phyloP scores from a whole-genome alignment of 2,797 vertebrate genomes.

The Anabacerthia variegaticeps region DNA sequence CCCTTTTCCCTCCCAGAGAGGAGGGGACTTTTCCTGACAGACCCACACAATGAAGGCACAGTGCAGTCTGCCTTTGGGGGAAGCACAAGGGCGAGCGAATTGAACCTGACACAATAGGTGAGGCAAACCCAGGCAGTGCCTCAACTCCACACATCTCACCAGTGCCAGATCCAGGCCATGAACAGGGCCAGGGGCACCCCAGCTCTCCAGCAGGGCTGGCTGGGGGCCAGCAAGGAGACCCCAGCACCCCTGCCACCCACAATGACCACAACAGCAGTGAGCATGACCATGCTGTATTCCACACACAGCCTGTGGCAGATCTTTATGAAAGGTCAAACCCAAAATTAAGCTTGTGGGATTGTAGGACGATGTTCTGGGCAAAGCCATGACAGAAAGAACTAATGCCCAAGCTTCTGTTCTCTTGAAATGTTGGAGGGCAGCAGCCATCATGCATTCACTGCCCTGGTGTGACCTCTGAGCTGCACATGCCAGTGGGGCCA shows the following conservation, averaged over 20 bases:
- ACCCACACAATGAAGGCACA: background rate
- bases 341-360: background rate
- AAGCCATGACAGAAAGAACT: background rate
- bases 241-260: background rate
- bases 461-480: background rate
- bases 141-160: background rate
- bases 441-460: fast-evolving
- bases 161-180: background rate
- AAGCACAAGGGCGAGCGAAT: fast-evolving
- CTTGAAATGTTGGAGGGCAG: fast-evolving
- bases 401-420: background rate
- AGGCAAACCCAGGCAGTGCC: background rate
- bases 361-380: background rate
- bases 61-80: background rate
- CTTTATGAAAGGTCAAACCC: background rate
- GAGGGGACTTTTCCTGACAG: background rate
- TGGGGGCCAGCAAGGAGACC: background rate
- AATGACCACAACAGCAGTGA: background rate
- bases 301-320: background rate
- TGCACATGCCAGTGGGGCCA: fast-evolving
- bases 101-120: background rate
- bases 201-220: background rate
- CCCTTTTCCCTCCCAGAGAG: background rate
- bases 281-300: fast-evolving
- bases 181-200: background rate